Percentiles rank a stretch among this genome's conserved stretches.
Evolutionary conservation across 2,888 invertebrate species (phyloP).

Genomic region (Cephalotes varians): DNA sequence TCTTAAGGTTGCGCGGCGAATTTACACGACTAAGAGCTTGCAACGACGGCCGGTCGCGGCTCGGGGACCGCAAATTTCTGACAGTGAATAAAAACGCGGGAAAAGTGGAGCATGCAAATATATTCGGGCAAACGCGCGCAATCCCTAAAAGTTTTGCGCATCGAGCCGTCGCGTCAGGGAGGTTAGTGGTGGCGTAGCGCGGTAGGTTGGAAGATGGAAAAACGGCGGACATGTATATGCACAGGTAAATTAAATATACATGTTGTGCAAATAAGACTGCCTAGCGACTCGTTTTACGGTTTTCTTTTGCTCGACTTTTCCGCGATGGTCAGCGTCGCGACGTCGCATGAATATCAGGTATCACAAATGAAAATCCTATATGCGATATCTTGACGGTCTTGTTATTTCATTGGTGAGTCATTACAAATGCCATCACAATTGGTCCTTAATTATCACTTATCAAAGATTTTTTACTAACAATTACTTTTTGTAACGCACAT

Average conservation of each 20-base stretch:
- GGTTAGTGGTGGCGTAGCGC: constrained; percentile 46
- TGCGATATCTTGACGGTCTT: background rate
- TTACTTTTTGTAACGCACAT: background rate
- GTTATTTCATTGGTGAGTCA: background rate
- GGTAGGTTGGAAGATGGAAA: constrained; percentile 44
- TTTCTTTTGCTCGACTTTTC: constrained; percentile 43
- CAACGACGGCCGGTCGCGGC: constrained; percentile 45
- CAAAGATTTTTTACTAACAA: background rate
- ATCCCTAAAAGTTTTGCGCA: constrained; percentile 73
- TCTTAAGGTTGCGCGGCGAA: constrained; percentile 19
- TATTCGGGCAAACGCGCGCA: constrained; percentile 73
- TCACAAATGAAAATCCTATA: constrained; percentile 21
- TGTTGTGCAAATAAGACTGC: constrained; percentile 72
- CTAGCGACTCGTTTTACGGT: constrained; percentile 52
- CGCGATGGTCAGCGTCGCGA: constrained; percentile 18
- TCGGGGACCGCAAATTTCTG: constrained; percentile 62
- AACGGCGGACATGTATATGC: constrained; percentile 69
- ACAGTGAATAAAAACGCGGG: constrained; percentile 73
- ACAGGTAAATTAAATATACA: constrained; percentile 75
- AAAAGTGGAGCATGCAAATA: constrained; percentile 76
- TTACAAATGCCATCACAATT: background rate
- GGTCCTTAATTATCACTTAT: background rate
- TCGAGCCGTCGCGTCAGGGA: constrained; percentile 41
- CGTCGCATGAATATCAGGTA: background rate
- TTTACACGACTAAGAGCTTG: constrained; percentile 44